phyloP scores from a whole-genome alignment of 1,140 invertebrate genomes.

The Elysia chlorotica region DNA sequence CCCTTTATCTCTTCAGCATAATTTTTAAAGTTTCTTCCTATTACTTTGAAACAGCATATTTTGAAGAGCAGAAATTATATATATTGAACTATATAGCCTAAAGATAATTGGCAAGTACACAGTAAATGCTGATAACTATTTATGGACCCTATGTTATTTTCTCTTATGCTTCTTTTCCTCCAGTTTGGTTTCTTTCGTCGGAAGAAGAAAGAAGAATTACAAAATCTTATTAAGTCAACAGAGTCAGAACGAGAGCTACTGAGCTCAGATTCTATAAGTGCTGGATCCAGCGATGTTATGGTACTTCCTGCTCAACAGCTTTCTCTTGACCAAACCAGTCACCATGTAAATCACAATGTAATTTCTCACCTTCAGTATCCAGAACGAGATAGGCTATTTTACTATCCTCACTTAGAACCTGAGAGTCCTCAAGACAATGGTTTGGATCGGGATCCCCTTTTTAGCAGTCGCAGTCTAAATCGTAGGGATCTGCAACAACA shows the following conservation, averaged over 20 bases:
- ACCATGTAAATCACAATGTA: background rate
- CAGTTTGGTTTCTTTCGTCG: slow-evolving; percentile 36
- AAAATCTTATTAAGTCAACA: slow-evolving; percentile 24
- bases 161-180: background rate
- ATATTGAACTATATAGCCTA: background rate
- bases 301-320: slow-evolving; percentile 12
- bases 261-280: slow-evolving; percentile 10
- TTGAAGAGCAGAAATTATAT: too few relatives aligned
- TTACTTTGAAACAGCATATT: too few relatives aligned
- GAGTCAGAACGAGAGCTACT: slow-evolving; percentile 19
- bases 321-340: background rate
- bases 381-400: background rate
- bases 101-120: background rate
- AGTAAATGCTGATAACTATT: background rate
- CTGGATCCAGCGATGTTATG: slow-evolving; percentile 24
- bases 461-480: slow-evolving; percentile 2
- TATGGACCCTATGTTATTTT: background rate
- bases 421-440: background rate
- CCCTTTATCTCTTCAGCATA: too few relatives aligned
- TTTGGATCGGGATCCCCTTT: background rate
- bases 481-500: background rate
- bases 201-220: slow-evolving; percentile 30
- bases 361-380: background rate
- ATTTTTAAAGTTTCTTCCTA: too few relatives aligned
- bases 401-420: slow-evolving; percentile 11